These are phyloP conservation scores for Chiloscyllium punctatum DNA, from an alignment of 2,797 vertebrate species.

Conservation along the genomic window DNA sequence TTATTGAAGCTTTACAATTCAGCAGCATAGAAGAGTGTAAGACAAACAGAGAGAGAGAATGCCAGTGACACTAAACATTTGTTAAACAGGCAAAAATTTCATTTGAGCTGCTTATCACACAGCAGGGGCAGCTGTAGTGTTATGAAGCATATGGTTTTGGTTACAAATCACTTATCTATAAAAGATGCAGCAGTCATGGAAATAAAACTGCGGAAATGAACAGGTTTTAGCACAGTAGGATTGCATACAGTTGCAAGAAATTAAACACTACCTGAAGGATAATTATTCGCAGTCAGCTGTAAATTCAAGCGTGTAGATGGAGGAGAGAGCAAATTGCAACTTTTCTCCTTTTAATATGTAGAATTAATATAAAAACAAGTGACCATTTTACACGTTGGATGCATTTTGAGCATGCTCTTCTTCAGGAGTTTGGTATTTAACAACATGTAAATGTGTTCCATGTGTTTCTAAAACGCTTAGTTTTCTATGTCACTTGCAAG, in stretches of 20 bases:
- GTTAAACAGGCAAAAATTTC: slow-evolving; percentile 24
- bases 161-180: slow-evolving; percentile 31
- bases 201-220: slow-evolving; percentile 32
- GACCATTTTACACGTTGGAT: background rate
- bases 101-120: slow-evolving; percentile 1
- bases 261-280: no score
- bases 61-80: slow-evolving; percentile 12
- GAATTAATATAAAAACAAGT: background rate
- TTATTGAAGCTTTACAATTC: background rate
- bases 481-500: no score
- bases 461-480: background rate
- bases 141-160: slow-evolving; percentile 13
- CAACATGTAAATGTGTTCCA: background rate
- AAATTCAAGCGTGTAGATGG: background rate
- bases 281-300: background rate
- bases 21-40: background rate
- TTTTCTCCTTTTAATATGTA: background rate
- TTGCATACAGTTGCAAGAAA: background rate
- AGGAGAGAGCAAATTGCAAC: background rate
- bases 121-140: background rate
- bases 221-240: slow-evolving; percentile 19
- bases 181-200: background rate
- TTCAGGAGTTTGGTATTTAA: background rate
- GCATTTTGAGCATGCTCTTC: background rate
- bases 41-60: background rate